phyloP scores from a whole-genome alignment of 2,113 vertebrate genomes.

The Scomber scombrus region DNA sequence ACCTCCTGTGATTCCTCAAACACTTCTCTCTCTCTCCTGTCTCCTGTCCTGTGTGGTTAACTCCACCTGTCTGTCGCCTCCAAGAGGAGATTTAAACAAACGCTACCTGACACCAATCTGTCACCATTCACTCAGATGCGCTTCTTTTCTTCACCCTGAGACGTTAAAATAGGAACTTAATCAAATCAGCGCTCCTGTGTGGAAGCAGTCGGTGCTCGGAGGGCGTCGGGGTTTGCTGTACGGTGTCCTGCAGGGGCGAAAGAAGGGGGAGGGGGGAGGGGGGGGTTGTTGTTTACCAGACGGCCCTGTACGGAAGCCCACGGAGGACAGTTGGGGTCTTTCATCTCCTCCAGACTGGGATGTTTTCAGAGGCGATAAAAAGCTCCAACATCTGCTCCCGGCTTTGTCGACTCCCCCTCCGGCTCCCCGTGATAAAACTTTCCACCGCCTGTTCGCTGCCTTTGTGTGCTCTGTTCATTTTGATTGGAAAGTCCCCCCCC shows the following conservation, averaged over 20 bases:
- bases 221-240: neutral
- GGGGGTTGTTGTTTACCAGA: conserved; percentile 43
- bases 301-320: conserved; percentile 22
- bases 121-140: conserved; percentile 17
- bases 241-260: conserved; percentile 59
- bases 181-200: neutral
- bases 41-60: neutral
- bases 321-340: conserved; percentile 54
- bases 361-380: conserved; percentile 73
- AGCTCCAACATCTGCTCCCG: conserved; percentile 77
- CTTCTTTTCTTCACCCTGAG: conserved; percentile 20
- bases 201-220: neutral
- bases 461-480: conserved; percentile 61
- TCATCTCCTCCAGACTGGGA: conserved; percentile 72
- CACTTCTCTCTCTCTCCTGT: neutral
- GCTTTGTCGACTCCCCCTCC: conserved; percentile 55
- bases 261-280: neutral
- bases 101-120: conserved; percentile 57
- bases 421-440: conserved; percentile 53
- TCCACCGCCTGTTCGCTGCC: conserved; percentile 53
- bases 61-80: conserved; percentile 42
- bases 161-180: conserved; percentile 6
- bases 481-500: conserved; percentile 17
- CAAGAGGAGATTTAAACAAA: conserved; percentile 45
- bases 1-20: conserved; percentile 10